phyloP scores from a whole-genome alignment of 2,888 invertebrate species.

The Leucophenga maculata region DNA sequence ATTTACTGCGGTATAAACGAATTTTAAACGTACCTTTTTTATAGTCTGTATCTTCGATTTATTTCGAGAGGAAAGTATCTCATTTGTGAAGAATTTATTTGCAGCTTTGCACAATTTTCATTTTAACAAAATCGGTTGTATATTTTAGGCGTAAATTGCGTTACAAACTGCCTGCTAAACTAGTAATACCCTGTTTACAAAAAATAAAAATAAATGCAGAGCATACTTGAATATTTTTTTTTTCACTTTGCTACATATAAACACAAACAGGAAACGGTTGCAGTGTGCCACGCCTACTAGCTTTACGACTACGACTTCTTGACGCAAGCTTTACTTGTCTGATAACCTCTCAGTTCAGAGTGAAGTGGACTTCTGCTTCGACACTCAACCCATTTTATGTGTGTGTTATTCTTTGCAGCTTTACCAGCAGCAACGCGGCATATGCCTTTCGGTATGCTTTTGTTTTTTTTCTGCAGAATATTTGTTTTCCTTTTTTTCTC shows the following conservation, averaged over 20 bases:
- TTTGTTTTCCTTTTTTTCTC: slow-evolving; percentile 12
- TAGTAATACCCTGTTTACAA: too few species aligned
- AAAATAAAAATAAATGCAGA: too few species aligned
- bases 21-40: too few species aligned
- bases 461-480: slow-evolving; percentile 16
- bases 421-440: slow-evolving; percentile 12
- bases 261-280: slow-evolving; percentile 27
- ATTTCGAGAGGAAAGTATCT: too few species aligned
- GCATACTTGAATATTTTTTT: too few species aligned
- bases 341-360: not conserved
- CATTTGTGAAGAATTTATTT: too few species aligned
- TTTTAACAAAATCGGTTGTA: too few species aligned
- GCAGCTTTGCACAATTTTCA: too few species aligned
- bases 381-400: slow-evolving; percentile 71
- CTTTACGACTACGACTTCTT: not conserved
- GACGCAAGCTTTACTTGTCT: not conserved
- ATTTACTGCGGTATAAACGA: too few species aligned
- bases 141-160: too few species aligned
- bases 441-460: slow-evolving; percentile 9
- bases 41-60: too few species aligned
- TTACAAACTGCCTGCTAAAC: too few species aligned
- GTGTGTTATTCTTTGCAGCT: slow-evolving; percentile 70
- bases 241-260: not conserved
- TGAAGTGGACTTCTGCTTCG: not conserved
- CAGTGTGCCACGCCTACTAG: not conserved